These are phyloP conservation scores for Styela plicata DNA, from an alignment of 23 tunicate genomes.

Conservation along the genomic window DNA sequence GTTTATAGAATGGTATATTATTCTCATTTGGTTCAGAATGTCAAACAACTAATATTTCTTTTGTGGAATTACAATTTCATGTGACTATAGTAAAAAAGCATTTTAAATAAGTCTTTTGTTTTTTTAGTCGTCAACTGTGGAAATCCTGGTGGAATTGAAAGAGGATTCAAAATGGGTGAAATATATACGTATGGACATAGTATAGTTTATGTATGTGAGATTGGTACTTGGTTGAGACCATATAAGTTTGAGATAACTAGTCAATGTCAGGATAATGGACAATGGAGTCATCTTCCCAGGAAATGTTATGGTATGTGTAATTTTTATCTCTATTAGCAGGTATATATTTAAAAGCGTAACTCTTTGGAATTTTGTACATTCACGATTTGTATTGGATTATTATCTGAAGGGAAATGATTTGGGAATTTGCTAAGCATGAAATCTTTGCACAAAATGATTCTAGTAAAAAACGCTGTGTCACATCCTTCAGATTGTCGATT, in stretches of 20 bases:
- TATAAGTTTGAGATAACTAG: slow-evolving; percentile 7
- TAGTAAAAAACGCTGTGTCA: too few species aligned
- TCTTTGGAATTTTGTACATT: background rate
- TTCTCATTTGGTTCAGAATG: too few species aligned
- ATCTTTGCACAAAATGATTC: too few species aligned
- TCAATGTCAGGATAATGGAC: slow-evolving; percentile 31
- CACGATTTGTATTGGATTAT: too few species aligned
- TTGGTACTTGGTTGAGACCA: slow-evolving; percentile 46
- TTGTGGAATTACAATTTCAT: too few species aligned
- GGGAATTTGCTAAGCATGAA: too few species aligned
- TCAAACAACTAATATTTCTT: too few species aligned
- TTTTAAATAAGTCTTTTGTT: background rate
- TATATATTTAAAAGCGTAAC: background rate
- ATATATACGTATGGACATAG: slow-evolving; percentile 28
- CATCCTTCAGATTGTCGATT: too few species aligned
- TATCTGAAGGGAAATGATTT: too few species aligned
- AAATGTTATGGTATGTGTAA: slow-evolving; percentile 33
- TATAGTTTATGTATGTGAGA: slow-evolving; percentile 26
- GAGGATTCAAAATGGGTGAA: slow-evolving; percentile 10
- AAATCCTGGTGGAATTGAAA: slow-evolving; percentile 8
- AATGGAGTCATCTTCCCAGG: slow-evolving; percentile 27
- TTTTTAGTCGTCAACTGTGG: slow-evolving; percentile 38
- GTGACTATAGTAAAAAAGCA: too few species aligned
- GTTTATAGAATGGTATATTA: too few species aligned
- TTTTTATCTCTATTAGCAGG: background rate